phyloP scores from a whole-genome alignment of 92 coral and sea anemone species.

The Palythoa caribaeorum region DNA sequence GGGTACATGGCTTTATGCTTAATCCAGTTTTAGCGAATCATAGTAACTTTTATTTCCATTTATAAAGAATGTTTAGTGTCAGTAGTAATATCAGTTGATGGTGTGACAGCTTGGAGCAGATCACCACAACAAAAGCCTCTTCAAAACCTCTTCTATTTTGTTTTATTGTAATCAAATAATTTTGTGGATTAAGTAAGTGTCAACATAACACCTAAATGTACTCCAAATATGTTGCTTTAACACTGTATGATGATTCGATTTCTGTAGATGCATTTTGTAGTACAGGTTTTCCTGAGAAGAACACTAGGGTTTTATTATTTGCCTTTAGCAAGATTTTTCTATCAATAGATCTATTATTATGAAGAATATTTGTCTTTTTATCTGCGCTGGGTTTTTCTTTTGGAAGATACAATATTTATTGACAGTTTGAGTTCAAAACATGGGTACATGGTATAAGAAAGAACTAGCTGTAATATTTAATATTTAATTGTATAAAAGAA shows the following conservation, averaged over 20 bases:
- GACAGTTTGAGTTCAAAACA: not conserved
- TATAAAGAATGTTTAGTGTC: not conserved
- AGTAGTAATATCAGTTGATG: not conserved
- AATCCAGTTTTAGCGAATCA: not conserved
- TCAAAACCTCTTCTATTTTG: conserved; percentile 7
- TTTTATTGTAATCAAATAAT: not conserved
- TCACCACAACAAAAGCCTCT: conserved; percentile 9
- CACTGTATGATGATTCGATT: not conserved
- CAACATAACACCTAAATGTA: not conserved
- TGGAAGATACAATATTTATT: not conserved
- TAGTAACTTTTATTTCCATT: not conserved
- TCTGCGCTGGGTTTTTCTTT: not conserved
- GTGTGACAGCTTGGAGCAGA: conserved; percentile 30
- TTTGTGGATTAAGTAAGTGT: conserved; percentile 12
- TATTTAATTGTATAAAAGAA: too few relatives aligned
- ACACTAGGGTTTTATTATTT: too few relatives aligned
- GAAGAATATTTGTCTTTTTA: too few relatives aligned
- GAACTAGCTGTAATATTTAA: too few relatives aligned
- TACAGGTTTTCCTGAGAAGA: not conserved
- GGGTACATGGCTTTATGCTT: not conserved
- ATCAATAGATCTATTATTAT: too few relatives aligned
- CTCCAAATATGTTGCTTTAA: not conserved
- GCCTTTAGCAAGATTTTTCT: not conserved
- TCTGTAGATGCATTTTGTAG: not conserved
- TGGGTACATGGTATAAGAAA: not conserved